Percentiles rank a stretch among this genome's conserved stretches.
phyloP scores from a whole-genome alignment of 2,888 invertebrate genomes.

The Glaucopsyche alexis region DNA sequence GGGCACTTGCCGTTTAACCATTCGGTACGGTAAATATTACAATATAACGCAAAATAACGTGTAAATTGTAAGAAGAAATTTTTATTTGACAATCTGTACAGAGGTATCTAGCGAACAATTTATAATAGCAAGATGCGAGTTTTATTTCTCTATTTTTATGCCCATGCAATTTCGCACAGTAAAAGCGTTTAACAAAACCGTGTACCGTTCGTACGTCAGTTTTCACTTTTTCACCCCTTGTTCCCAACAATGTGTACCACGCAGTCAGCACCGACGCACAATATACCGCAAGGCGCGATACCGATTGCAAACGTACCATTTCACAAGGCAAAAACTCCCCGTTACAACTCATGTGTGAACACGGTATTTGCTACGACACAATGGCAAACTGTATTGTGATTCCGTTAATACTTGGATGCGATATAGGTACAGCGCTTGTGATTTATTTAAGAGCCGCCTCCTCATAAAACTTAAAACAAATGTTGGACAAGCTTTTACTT shows the following conservation, averaged over 20 bases:
- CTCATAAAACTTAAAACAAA: slow-evolving; percentile 6
- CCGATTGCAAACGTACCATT: slow-evolving; percentile 3
- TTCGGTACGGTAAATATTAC: no score
- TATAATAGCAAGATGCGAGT: background rate
- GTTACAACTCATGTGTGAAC: slow-evolving; percentile 20
- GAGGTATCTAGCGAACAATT: no score
- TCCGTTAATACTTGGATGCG: slow-evolving; percentile 11
- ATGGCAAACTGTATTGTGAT: slow-evolving; percentile 24
- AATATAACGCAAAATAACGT: no score
- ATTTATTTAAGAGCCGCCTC: slow-evolving; percentile 13
- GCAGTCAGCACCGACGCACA: slow-evolving; percentile 16
- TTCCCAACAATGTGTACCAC: slow-evolving; percentile 7
- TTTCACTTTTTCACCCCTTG: background rate
- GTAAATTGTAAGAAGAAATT: no score
- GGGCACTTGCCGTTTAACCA: no score
- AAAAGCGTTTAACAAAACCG: background rate
- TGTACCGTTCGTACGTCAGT: background rate
- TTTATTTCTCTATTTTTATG: background rate
- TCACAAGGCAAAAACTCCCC: slow-evolving; percentile 20
- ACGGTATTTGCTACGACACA: slow-evolving; percentile 7
- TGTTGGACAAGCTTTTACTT: background rate
- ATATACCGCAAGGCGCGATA: slow-evolving; percentile 11
- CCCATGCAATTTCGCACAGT: background rate
- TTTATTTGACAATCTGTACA: no score
- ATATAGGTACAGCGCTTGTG: background rate